phyloP scores from a whole-genome alignment of 2,888 invertebrate species.

The Gryllus longicercus region DNA sequence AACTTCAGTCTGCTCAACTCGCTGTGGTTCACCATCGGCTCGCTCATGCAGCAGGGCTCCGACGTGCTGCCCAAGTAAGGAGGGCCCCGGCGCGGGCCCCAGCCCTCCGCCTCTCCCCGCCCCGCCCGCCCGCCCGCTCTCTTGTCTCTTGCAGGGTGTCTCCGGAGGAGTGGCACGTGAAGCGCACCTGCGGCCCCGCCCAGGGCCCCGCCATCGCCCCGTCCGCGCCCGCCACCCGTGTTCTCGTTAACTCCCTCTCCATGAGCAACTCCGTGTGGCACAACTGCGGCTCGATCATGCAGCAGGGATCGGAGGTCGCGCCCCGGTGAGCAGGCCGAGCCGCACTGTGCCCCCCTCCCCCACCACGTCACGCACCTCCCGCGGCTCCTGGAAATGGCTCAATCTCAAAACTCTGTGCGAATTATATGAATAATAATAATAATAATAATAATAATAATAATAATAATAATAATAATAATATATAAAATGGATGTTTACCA shows the following conservation, averaged over 20 bases:
- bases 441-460: too few relatives aligned
- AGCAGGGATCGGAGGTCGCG: constrained; percentile 55
- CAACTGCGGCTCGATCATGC: constrained; percentile 54
- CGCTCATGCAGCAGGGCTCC: constrained; percentile 56
- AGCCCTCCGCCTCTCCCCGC: not conserved
- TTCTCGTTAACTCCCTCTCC: constrained; percentile 49
- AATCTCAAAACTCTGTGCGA: too few relatives aligned
- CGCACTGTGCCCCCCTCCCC: not conserved
- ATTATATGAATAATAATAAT: too few relatives aligned
- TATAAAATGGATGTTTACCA: too few relatives aligned
- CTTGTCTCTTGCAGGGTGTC: constrained; percentile 17
- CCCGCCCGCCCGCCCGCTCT: not conserved
- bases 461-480: too few relatives aligned
- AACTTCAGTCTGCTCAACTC: constrained; percentile 54
- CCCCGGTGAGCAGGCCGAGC: constrained; percentile 46
- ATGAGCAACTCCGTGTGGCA: constrained; percentile 45
- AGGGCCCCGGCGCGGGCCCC: not conserved
- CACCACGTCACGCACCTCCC: not conserved
- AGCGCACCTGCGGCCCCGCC: not conserved
- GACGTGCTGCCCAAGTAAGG: constrained; percentile 53
- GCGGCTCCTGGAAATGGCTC: too few relatives aligned
- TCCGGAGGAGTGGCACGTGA: not conserved
- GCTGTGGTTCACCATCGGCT: constrained; percentile 59
- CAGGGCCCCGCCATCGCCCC: not conserved
- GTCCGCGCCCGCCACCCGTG: not conserved